Conservation (phyloP, 1,140 invertebrate genomes). For the Ericerus pela region DNA sequence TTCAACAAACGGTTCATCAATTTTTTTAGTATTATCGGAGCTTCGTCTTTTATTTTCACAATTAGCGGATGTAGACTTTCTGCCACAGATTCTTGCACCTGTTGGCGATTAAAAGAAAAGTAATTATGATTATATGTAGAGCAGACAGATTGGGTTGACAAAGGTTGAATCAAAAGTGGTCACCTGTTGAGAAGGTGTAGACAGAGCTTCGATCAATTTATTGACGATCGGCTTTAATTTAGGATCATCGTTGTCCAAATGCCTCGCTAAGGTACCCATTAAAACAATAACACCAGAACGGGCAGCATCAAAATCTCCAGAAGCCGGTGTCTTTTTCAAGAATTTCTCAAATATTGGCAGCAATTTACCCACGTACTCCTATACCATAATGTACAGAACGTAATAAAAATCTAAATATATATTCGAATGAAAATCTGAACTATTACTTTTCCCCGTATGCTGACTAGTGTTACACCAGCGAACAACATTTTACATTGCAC, state of each 20-base stretch:
- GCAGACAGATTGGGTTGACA: not conserved
- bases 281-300: constrained; percentile 91
- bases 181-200: constrained; percentile 89
- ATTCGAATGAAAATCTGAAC: constrained; percentile 11
- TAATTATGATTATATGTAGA: not conserved
- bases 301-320: constrained; percentile 78
- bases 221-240: constrained; percentile 82
- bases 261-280: constrained; percentile 88
- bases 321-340: constrained; percentile 73
- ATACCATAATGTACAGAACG: constrained; percentile 17
- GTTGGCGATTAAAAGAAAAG: constrained; percentile 9
- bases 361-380: constrained; percentile 50
- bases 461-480: constrained; percentile 79
- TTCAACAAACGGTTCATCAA: constrained; percentile 76
- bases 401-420: constrained; percentile 25
- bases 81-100: constrained; percentile 95
- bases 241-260: constrained; percentile 79
- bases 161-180: constrained; percentile 9
- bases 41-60: constrained; percentile 78
- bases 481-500: constrained; percentile 83
- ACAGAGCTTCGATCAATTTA: constrained; percentile 76
- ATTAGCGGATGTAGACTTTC: constrained; percentile 90
- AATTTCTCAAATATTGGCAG: constrained; percentile 82
- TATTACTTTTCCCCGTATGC: constrained; percentile 79
- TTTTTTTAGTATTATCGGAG: constrained; percentile 71